Conservation (phyloP, 2,888 invertebrate species). For the Drosophila picticornis region DNA sequence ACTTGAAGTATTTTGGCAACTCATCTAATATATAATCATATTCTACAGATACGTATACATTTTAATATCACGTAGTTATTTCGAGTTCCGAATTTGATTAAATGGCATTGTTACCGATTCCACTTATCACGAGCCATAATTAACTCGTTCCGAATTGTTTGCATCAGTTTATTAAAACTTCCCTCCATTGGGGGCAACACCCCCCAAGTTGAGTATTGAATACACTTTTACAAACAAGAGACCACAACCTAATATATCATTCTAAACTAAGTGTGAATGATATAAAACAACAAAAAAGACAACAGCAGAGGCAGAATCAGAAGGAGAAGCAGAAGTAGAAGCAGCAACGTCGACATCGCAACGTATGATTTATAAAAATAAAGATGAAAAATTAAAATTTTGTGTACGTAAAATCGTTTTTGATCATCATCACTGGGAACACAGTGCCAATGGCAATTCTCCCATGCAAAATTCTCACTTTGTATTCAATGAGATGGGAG, state of each 20-base stretch:
- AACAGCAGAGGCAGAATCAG: background rate
- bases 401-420: conserved; percentile 50
- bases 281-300: conserved; percentile 52
- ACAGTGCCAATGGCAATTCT: conserved; percentile 28
- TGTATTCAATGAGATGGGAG: conserved; percentile 19
- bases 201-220: conserved; percentile 44
- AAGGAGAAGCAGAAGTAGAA: background rate
- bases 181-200: conserved; percentile 16
- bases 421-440: conserved; percentile 45
- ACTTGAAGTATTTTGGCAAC: background rate
- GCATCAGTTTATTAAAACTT: conserved; percentile 43
- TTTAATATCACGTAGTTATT: background rate
- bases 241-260: conserved; percentile 62
- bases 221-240: conserved; percentile 60
- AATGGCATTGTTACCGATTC: background rate
- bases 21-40: background rate
- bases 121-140: conserved; percentile 20
- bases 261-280: conserved; percentile 68
- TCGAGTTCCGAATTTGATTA: conserved; percentile 1
- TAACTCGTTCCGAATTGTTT: conserved; percentile 37
- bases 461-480: conserved; percentile 14
- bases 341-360: conserved; percentile 20
- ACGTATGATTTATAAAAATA: conserved; percentile 59
- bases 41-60: background rate
- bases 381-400: conserved; percentile 50